Evolutionary conservation across 2,888 invertebrate species (phyloP).

Genomic region (Calephelis perditalis): DNA sequence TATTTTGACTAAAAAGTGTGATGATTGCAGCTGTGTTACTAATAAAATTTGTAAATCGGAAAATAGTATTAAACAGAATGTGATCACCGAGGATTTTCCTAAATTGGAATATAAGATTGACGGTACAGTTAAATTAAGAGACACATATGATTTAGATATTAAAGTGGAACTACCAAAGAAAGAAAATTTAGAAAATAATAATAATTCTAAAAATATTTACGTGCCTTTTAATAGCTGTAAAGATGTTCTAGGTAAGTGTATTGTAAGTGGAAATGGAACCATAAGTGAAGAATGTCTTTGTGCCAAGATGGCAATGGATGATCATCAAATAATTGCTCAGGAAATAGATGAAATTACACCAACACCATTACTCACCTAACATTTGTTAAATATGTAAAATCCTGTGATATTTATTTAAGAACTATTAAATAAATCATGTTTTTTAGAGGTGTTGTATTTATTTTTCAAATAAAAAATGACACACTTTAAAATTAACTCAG

Average conservation of each 20-base stretch:
- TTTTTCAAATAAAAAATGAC: constrained; percentile 16
- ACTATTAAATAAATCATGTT: background rate
- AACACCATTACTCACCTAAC: constrained; percentile 34
- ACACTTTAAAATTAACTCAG: constrained; percentile 56
- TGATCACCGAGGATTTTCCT: constrained; percentile 30
- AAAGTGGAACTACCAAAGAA: constrained; percentile 18
- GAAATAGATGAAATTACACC: constrained; percentile 68
- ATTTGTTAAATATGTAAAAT: background rate
- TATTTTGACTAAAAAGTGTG: constrained; percentile 31
- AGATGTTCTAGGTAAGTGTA: constrained; percentile 60
- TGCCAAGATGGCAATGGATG: constrained; percentile 58
- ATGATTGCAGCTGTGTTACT: constrained; percentile 43
- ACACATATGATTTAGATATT: constrained; percentile 49
- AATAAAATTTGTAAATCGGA: constrained; percentile 12
- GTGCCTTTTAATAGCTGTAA: constrained; percentile 59
- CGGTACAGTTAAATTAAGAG: constrained; percentile 56
- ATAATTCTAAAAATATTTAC: constrained; percentile 28
- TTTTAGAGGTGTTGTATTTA: background rate
- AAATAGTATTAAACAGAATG: constrained; percentile 20
- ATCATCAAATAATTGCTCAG: constrained; percentile 52
- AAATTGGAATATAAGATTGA: constrained; percentile 47
- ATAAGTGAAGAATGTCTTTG: constrained; percentile 62
- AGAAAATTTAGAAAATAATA: constrained; percentile 20
- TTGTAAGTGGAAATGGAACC: constrained; percentile 56
- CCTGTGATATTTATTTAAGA: constrained; percentile 7